Base-by-base conservation (phyloP, 2,797 vertebrate species). In the Anas bernieri region DNA sequence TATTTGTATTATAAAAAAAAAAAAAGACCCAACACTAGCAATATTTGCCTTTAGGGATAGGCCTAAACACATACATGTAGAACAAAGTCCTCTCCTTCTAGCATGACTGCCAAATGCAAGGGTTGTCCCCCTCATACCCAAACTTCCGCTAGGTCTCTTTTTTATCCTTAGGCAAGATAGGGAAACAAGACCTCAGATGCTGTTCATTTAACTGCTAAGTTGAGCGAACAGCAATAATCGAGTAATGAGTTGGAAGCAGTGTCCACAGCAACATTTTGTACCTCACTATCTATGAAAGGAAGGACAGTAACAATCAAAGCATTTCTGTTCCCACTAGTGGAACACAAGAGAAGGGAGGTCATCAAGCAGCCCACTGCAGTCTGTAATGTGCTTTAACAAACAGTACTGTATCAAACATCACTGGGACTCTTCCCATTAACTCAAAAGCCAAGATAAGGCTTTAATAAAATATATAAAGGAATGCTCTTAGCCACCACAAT, bases 11-110 rank as follows among this genome's bases (percentile, higher is more conserved):
- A 52, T 21, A 7, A 33, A 50, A 17, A 37, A 33, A 50, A 17
- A 37, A 7, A 22, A n/a, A 25, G 33, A 50, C 13, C 35, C 86
- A 81, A 33, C 0, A 2, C 6, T 33, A 46, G 14, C 0, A 4
- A 9, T 31, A 54, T 62, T 21, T 26, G 11, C 25, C 21, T 84
- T 81, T 33, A 56, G 22, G 45, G 18, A 4, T 3, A 50, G 25
- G 5, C 11, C 16, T 78, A 67, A 67, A 74, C 5, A 17, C 8
- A 37, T 1, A 16, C 3, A 30, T 26, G 35, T 35, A 35, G 35
- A 79, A 69, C 7, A 3, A 63, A 52, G 35, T n/a, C 48, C 26
- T 68, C 31, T 46, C 54, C 66, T 35, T 69, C 33, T 43, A 9
- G 48, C 58, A 13, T 52, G 56, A 66, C 15, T 67, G 10, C 8